These are phyloP conservation scores for Holothuria glaberrima DNA, from an alignment of 35 echinoderm and acorn worm species.

Conservation along the genomic window DNA sequence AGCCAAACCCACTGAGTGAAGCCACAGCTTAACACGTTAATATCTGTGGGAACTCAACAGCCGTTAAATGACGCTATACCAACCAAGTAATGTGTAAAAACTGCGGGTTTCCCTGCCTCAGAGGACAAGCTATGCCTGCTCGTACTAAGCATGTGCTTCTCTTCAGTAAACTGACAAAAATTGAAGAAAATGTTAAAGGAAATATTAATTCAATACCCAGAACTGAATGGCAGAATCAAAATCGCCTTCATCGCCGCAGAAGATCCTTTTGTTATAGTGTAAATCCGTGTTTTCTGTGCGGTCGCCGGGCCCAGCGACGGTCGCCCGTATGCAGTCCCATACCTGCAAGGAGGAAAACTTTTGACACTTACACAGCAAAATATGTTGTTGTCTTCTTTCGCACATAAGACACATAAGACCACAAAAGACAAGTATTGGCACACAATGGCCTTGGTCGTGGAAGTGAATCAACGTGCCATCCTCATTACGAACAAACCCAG, in stretches of 20 bases:
- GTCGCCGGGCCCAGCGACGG: conserved; percentile 7
- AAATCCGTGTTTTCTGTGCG: conserved; percentile 30
- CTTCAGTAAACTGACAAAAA: neutral
- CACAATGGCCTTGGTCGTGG: neutral
- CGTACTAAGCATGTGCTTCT: conserved; percentile 19
- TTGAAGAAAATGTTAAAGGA: too few species aligned
- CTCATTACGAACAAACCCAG: too few species aligned
- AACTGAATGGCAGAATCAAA: too few species aligned
- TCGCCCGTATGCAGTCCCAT: neutral
- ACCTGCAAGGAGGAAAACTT: too few species aligned
- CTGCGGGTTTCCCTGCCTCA: neutral
- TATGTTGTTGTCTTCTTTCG: neutral
- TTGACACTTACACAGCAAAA: neutral
- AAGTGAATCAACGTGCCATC: too few species aligned
- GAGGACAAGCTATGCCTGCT: neutral
- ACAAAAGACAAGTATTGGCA: neutral
- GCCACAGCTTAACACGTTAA: conserved; percentile 42
- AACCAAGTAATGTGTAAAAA: conserved; percentile 24
- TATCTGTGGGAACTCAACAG: conserved; percentile 46
- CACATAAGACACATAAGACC: too few species aligned
- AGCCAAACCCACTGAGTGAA: neutral
- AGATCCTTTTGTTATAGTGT: too few species aligned
- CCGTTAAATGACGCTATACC: conserved; percentile 12
- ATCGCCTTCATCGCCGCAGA: too few species aligned
- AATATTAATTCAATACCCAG: too few species aligned